Evolutionary conservation across 2,888 invertebrate species (phyloP).

Genomic region (Teinopalpus imperialis): DNA sequence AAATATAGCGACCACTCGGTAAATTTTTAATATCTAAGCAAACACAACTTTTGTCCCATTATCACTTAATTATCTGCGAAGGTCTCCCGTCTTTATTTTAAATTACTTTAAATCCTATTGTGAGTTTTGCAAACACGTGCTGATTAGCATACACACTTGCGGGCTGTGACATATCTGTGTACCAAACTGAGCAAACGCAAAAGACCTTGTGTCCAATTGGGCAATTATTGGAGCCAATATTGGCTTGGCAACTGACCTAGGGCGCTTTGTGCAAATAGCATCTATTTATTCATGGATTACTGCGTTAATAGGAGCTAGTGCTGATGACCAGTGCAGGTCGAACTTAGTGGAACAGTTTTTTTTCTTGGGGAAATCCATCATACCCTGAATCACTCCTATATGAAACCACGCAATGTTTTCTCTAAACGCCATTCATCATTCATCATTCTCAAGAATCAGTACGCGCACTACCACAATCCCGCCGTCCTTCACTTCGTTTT

Average conservation of each 20-base stretch:
- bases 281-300: no score
- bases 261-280: neutral
- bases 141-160: constrained; percentile 3
- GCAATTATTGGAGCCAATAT: constrained; percentile 27
- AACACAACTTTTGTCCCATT: neutral
- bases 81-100: neutral
- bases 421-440: no score
- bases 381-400: no score
- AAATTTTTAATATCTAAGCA: neutral
- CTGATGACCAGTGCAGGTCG: neutral
- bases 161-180: constrained; percentile 6
- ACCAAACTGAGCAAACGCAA: constrained; percentile 18
- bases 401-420: no score
- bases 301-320: no score
- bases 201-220: constrained; percentile 20
- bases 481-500: no score
- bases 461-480: no score
- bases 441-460: no score
- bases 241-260: constrained; percentile 3
- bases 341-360: no score
- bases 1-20: no score
- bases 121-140: neutral
- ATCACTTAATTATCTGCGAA: neutral
- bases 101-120: constrained; percentile 3
- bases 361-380: no score